Evolutionary conservation across 1,140 invertebrate genomes (phyloP).

Genomic region (Diabrotica virgifera): DNA sequence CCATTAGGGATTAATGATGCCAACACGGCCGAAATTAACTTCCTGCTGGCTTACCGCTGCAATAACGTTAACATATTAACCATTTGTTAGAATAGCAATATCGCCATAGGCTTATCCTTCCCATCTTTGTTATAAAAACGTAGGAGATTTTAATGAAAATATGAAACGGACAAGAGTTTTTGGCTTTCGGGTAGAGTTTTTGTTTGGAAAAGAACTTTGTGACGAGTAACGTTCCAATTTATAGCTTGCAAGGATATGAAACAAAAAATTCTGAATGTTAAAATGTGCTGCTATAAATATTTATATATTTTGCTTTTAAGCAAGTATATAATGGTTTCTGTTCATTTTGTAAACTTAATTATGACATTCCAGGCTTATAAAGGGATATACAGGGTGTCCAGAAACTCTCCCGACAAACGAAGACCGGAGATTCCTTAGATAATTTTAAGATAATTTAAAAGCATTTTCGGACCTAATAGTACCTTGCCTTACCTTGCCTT

Average conservation of each 20-base stretch:
- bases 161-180: constrained; percentile 5
- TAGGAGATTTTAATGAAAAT: constrained; percentile 13
- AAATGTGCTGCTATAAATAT: background rate
- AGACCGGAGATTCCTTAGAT: too few relatives aligned
- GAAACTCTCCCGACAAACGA: too few relatives aligned
- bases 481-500: too few relatives aligned
- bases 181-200: background rate
- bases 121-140: constrained; percentile 14
- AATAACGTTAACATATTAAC: constrained; percentile 52
- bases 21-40: constrained; percentile 50
- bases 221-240: background rate
- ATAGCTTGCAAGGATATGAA: background rate
- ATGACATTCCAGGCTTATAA: too few relatives aligned
- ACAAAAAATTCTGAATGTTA: background rate
- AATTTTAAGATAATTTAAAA: too few relatives aligned
- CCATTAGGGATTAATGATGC: constrained; percentile 52
- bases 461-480: too few relatives aligned
- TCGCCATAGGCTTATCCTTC: constrained; percentile 24
- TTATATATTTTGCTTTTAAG: background rate
- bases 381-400: too few relatives aligned
- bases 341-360: background rate
- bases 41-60: constrained; percentile 48
- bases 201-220: background rate
- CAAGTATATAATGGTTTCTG: background rate
- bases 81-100: constrained; percentile 51